Evolutionary conservation across 2,888 invertebrate genomes (phyloP).

Genomic region (Oscheius sp.): DNA sequence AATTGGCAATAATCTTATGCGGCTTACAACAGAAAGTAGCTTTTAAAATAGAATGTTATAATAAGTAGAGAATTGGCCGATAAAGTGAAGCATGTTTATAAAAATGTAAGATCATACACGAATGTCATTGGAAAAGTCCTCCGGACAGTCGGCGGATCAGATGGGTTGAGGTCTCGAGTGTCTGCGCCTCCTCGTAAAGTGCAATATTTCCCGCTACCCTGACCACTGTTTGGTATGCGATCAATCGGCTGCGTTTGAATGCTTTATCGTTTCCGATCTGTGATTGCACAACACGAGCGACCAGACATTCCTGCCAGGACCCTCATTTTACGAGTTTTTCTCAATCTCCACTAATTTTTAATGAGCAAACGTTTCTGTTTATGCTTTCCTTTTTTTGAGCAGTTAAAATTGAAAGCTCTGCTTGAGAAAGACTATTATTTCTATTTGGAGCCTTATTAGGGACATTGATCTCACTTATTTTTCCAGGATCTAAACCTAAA

Average conservation of each 20-base stretch:
- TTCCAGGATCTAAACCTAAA: not conserved
- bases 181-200: conserved; percentile 17
- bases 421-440: no score
- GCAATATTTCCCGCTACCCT: conserved; percentile 15
- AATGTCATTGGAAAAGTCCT: not conserved
- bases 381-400: no score
- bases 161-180: conserved; percentile 21
- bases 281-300: conserved; percentile 36
- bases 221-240: conserved; percentile 36
- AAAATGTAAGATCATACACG: no score
- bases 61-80: no score
- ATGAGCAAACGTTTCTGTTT: no score
- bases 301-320: conserved; percentile 21
- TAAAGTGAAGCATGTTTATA: no score
- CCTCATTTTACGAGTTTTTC: conserved; percentile 22
- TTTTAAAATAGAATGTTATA: no score
- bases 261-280: conserved; percentile 38
- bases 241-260: conserved; percentile 36
- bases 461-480: not conserved
- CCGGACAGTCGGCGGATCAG: conserved; percentile 24
- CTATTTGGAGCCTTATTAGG: not conserved
- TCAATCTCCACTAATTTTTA: not conserved
- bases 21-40: no score
- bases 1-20: no score
- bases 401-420: no score